A percentile compares a stretch with the other conserved stretches of the same genome.
Conservation (phyloP, 2,113 vertebrate species). For the Tyrannus savana region DNA sequence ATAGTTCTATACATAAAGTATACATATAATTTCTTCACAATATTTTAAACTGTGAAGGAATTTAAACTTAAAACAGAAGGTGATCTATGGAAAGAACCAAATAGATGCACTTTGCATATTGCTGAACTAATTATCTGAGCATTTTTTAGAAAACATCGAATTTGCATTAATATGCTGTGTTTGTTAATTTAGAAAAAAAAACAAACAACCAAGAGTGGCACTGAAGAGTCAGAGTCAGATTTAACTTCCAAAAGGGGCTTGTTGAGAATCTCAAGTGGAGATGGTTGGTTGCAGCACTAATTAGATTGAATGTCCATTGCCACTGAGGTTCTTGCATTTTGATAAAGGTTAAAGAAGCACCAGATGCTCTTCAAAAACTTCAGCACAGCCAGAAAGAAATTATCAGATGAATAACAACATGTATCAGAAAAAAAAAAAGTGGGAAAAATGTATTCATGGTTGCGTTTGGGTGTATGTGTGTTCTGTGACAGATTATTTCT, state of each 20-base stretch:
- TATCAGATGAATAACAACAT: constrained; percentile 13
- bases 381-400: constrained; percentile 42
- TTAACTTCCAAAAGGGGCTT: not conserved
- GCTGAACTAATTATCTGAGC: constrained; percentile 68
- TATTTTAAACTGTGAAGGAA: constrained; percentile 85
- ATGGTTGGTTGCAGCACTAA: constrained; percentile 24
- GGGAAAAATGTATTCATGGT: constrained; percentile 20
- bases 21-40: constrained; percentile 80
- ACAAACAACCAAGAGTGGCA: constrained; percentile 11
- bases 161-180: constrained; percentile 69
- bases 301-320: constrained; percentile 17
- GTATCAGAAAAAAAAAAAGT: constrained; percentile 12
- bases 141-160: constrained; percentile 70
- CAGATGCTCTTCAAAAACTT: constrained; percentile 47
- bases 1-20: constrained; percentile 75
- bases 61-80: constrained; percentile 73
- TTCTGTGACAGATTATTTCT: constrained; percentile 58
- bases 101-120: constrained; percentile 76
- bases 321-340: constrained; percentile 22
- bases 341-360: constrained; percentile 19
- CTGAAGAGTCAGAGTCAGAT: constrained; percentile 24
- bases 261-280: not conserved
- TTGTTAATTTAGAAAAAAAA: constrained; percentile 64
- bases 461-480: constrained; percentile 36
- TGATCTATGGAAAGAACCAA: constrained; percentile 74